Conservation (phyloP, 2,888 invertebrate genomes). For the Stratiomys singularior region DNA sequence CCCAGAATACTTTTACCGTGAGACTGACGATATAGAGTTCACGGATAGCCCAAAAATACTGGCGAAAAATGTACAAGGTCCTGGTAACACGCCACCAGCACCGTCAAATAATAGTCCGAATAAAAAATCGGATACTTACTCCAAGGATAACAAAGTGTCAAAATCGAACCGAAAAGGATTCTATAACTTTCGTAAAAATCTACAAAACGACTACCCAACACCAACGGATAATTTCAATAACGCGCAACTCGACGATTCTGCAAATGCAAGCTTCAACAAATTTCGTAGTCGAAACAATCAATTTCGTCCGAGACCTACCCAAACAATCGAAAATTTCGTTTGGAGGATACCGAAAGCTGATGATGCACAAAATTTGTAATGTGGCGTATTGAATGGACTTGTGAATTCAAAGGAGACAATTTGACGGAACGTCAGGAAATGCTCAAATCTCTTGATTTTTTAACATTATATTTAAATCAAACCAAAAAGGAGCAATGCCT, state of each 20-base stretch:
- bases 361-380: conserved; percentile 19
- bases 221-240: conserved; percentile 17
- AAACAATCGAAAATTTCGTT: conserved; percentile 34
- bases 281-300: conserved; percentile 26
- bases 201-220: conserved; percentile 52
- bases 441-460: no score
- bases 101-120: conserved; percentile 56
- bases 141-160: conserved; percentile 43
- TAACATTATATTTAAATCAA: no score
- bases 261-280: conserved; percentile 4
- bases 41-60: conserved; percentile 58
- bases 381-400: not conserved
- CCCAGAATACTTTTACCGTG: conserved; percentile 62
- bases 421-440: not conserved
- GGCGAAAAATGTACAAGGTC: conserved; percentile 54
- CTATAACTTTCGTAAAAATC: conserved; percentile 59
- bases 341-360: conserved; percentile 33
- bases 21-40: conserved; percentile 58
- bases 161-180: conserved; percentile 59
- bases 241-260: conserved; percentile 13
- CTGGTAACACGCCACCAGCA: not conserved
- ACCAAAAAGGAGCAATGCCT: no score
- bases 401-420: not conserved
- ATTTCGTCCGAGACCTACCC: conserved; percentile 29
- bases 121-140: conserved; percentile 50